Evolutionary conservation across 2,113 vertebrate species (phyloP).

Genomic region (Cyanistes caeruleus): DNA sequence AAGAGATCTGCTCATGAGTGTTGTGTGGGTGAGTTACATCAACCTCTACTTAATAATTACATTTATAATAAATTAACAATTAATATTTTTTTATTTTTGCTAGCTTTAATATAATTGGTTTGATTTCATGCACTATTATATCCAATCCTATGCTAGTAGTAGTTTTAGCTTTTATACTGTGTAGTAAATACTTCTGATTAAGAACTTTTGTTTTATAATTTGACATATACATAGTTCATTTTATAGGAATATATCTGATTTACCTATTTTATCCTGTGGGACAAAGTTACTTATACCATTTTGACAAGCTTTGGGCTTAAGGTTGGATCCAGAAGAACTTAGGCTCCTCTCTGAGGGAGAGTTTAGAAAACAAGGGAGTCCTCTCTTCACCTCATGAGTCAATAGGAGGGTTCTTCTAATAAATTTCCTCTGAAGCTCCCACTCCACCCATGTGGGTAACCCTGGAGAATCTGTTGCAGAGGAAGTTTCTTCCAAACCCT

Average conservation of each 20-base stretch:
- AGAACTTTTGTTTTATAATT: neutral
- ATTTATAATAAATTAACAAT: neutral
- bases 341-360: neutral
- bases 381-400: neutral
- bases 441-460: neutral
- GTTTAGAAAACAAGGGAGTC: neutral
- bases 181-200: neutral
- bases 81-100: neutral
- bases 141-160: too few relatives aligned
- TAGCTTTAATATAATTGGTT: neutral
- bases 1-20: neutral
- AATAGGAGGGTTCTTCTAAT: neutral
- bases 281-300: neutral
- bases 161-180: neutral
- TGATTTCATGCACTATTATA: neutral
- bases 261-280: neutral
- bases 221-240: neutral
- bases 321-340: neutral
- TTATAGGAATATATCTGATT: neutral
- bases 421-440: neutral
- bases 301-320: neutral
- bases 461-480: neutral
- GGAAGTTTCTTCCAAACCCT: neutral
- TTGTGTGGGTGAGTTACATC: neutral
- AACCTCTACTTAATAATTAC: neutral